These are phyloP conservation scores for Himalopsyche anomala DNA, from an alignment of 2,888 invertebrate genomes.

Conservation along the genomic window DNA sequence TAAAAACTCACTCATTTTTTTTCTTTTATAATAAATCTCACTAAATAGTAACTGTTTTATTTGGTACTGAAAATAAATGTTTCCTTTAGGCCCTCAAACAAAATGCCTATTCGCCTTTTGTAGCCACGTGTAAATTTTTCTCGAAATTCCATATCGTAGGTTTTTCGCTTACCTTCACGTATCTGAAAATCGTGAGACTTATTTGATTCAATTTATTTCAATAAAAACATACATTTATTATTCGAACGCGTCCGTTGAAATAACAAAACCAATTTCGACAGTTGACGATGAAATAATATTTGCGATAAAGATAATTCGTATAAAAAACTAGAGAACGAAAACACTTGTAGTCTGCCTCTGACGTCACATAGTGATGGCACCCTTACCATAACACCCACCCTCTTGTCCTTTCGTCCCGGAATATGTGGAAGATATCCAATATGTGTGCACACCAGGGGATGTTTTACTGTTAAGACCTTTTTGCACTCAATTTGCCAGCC, in stretches of 20 bases:
- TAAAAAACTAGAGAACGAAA: slow-evolving; percentile 12
- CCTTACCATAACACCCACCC: background rate
- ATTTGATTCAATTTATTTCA: slow-evolving; percentile 34
- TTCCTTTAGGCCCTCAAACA: too few species aligned
- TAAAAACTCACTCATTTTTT: too few species aligned
- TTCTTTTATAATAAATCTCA: too few species aligned
- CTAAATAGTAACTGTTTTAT: too few species aligned
- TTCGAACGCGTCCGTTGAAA: slow-evolving; percentile 16
- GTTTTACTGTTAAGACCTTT: slow-evolving; percentile 12
- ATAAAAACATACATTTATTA: slow-evolving; percentile 34
- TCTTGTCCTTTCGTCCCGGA: background rate
- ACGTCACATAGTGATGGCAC: background rate
- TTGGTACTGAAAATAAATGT: too few species aligned
- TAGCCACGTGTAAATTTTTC: too few species aligned
- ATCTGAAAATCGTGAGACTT: slow-evolving; percentile 16
- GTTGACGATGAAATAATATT: slow-evolving; percentile 20
- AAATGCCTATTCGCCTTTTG: too few species aligned
- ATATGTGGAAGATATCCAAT: slow-evolving; percentile 34
- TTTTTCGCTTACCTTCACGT: background rate
- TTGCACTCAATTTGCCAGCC: slow-evolving; percentile 27
- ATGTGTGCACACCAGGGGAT: background rate
- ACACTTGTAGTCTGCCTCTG: slow-evolving; percentile 20
- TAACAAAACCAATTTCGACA: slow-evolving; percentile 30
- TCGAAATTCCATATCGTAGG: too few species aligned
- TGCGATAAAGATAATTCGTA: slow-evolving; percentile 34